A percentile compares a stretch with the other conserved stretches of the same genome.
phyloP scores from a whole-genome alignment of 2,888 invertebrate species.

The Danaus chrysippus region DNA sequence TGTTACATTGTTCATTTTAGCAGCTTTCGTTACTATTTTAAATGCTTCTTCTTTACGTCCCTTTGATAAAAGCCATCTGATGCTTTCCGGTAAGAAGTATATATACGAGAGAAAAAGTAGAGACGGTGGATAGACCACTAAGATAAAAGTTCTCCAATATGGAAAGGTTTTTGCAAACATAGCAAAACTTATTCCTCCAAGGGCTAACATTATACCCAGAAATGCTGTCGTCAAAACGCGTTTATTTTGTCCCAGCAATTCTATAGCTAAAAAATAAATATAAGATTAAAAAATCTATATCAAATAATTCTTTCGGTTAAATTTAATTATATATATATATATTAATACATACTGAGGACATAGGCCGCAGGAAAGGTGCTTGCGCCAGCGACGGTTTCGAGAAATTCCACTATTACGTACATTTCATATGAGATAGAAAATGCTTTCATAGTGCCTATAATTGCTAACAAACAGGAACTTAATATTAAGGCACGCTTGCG shows the following conservation, averaged over 20 bases:
- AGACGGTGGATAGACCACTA: slow-evolving; percentile 84
- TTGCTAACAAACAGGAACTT: slow-evolving; percentile 63
- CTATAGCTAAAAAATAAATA: slow-evolving; percentile 56
- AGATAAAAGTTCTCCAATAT: slow-evolving; percentile 85
- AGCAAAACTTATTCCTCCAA: slow-evolving; percentile 85
- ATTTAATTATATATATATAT: neutral
- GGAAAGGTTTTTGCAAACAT: slow-evolving; percentile 83
- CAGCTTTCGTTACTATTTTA: slow-evolving; percentile 80
- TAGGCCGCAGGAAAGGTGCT: slow-evolving; percentile 80
- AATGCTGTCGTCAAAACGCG: slow-evolving; percentile 67
- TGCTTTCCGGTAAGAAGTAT: slow-evolving; percentile 86
- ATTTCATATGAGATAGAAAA: slow-evolving; percentile 79
- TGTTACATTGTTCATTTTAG: slow-evolving; percentile 80
- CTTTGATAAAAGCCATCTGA: slow-evolving; percentile 87
- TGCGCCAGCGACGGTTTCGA: slow-evolving; percentile 78
- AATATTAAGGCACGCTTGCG: slow-evolving; percentile 63
- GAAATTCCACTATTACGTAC: slow-evolving; percentile 78
- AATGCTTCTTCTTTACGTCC: slow-evolving; percentile 83
- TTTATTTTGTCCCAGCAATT: slow-evolving; percentile 66
- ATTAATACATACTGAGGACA: slow-evolving; percentile 60
- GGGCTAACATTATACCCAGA: slow-evolving; percentile 75
- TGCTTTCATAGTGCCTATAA: slow-evolving; percentile 75
- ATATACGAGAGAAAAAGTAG: slow-evolving; percentile 83
- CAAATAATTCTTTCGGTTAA: neutral
- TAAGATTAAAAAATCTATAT: slow-evolving; percentile 6